Evolutionary conservation across 1,140 invertebrate genomes (phyloP).

Genomic region (Plutomurus gul): DNA sequence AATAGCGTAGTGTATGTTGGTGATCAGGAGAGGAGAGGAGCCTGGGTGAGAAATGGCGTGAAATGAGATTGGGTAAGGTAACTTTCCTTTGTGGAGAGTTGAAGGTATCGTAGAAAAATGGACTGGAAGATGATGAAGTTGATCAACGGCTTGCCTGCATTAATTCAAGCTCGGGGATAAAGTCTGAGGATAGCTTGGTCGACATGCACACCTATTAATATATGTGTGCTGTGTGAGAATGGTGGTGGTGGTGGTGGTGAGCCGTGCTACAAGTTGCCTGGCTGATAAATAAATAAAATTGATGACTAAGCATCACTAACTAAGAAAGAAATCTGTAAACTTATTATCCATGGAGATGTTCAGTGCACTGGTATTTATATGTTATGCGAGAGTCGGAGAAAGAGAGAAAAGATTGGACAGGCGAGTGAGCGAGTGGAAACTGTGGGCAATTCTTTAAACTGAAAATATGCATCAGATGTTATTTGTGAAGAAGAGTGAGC

Average conservation of each 20-base stretch:
- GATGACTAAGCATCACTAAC: constrained; percentile 22
- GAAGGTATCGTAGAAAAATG: constrained; percentile 18
- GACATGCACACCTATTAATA: constrained; percentile 1
- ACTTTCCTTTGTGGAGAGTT: neutral
- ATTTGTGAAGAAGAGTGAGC: too few relatives aligned
- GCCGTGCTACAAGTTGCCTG: too few relatives aligned
- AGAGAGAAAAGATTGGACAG: too few relatives aligned
- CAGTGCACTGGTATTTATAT: too few relatives aligned
- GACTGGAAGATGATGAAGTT: constrained; percentile 24
- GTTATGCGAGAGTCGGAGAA: too few relatives aligned
- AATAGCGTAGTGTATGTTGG: too few relatives aligned
- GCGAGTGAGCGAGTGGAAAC: too few relatives aligned
- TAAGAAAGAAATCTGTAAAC: neutral
- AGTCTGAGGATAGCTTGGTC: neutral
- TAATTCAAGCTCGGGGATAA: constrained; percentile 23
- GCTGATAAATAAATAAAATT: constrained; percentile 19
- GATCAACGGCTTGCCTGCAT: constrained; percentile 19
- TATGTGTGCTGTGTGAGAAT: too few relatives aligned
- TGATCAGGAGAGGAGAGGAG: neutral
- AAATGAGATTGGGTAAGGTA: constrained; percentile 28
- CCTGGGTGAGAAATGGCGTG: constrained; percentile 1
- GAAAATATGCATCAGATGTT: too few relatives aligned
- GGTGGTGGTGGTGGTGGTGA: too few relatives aligned
- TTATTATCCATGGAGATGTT: constrained; percentile 7
- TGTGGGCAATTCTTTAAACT: too few relatives aligned